A percentile compares a stretch with the other conserved stretches of the same genome.
These are phyloP conservation scores for Operophtera brumata DNA, from an alignment of 2,888 invertebrate species.

Conservation along the genomic window DNA sequence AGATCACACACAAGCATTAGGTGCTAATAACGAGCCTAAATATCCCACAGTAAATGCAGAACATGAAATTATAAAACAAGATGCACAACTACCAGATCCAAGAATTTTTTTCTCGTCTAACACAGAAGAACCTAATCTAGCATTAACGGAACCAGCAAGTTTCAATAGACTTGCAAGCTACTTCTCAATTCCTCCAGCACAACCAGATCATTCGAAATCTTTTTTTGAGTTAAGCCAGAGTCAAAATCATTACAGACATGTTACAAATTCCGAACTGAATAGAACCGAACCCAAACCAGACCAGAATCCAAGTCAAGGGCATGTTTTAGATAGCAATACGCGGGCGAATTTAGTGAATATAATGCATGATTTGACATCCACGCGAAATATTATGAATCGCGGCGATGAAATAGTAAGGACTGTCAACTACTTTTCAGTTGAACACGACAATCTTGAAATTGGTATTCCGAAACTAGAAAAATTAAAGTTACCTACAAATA, in stretches of 20 bases:
- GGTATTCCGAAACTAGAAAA: not conserved
- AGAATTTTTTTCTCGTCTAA: constrained; percentile 52
- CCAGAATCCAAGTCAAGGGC: constrained; percentile 39
- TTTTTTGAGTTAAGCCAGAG: constrained; percentile 77
- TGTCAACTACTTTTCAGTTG: constrained; percentile 64
- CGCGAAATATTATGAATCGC: constrained; percentile 42
- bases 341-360: constrained; percentile 48
- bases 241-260: constrained; percentile 69
- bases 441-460: constrained; percentile 42
- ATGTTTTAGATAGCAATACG: constrained; percentile 27
- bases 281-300: constrained; percentile 2
- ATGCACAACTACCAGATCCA: constrained; percentile 49
- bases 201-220: constrained; percentile 67
- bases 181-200: constrained; percentile 59
- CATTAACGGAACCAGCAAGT: constrained; percentile 33
- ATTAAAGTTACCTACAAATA: not conserved
- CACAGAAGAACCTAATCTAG: constrained; percentile 16
- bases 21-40: not conserved
- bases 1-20: constrained; percentile 12
- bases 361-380: constrained; percentile 62
- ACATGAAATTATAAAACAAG: constrained; percentile 20
- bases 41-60: constrained; percentile 1
- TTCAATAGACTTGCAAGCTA: constrained; percentile 70
- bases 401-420: constrained; percentile 54
- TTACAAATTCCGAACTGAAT: constrained; percentile 4